phyloP scores from a whole-genome alignment of 2,888 invertebrate genomes.

The Keiferia lycopersicella region DNA sequence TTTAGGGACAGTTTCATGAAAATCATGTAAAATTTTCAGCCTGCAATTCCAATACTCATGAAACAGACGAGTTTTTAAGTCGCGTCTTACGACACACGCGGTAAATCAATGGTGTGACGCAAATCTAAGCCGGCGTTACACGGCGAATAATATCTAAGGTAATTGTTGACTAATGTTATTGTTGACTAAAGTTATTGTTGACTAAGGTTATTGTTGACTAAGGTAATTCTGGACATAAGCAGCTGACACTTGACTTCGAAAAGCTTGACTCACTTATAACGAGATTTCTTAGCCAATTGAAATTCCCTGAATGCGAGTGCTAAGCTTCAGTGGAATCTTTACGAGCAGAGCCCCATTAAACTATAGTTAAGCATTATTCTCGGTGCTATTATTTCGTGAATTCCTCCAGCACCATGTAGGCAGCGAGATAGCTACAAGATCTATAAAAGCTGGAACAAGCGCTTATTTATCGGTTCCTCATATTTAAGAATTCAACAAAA shows the following conservation, averaged over 20 bases:
- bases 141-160: too few species aligned
- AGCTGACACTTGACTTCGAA: slow-evolving; percentile 5
- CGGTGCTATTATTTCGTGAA: background rate
- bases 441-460: background rate
- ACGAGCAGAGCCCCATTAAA: background rate
- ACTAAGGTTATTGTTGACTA: too few species aligned
- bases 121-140: too few species aligned
- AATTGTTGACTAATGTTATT: too few species aligned
- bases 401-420: slow-evolving; percentile 5
- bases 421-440: slow-evolving; percentile 9
- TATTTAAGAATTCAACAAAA: background rate
- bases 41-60: too few species aligned
- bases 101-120: too few species aligned
- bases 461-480: background rate
- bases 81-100: too few species aligned
- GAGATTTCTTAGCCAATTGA: slow-evolving; percentile 19
- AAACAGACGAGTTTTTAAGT: too few species aligned
- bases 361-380: background rate
- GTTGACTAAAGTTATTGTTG: too few species aligned
- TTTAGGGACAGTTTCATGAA: too few species aligned
- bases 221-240: background rate
- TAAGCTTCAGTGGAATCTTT: slow-evolving; percentile 7
- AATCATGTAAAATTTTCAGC: too few species aligned
- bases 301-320: slow-evolving; percentile 16
- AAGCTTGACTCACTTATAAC: background rate